Conservation (phyloP, 2,113 vertebrate genomes). For the Odocoileus virginianus region DNA sequence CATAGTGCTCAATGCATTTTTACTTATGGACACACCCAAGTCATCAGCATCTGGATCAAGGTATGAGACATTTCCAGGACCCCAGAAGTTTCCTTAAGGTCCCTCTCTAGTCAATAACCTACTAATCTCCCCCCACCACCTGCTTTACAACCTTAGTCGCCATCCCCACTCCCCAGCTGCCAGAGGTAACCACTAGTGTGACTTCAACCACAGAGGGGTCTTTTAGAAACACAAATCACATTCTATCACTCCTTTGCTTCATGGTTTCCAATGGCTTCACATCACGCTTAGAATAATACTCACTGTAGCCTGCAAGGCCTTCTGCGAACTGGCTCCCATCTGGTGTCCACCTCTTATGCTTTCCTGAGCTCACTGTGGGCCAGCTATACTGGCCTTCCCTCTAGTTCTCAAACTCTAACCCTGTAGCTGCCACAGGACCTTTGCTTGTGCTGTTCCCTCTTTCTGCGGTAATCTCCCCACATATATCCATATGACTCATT, state of each 20-base stretch:
- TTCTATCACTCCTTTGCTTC: neutral
- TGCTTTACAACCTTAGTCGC: neutral
- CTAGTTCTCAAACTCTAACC: neutral
- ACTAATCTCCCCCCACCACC: neutral
- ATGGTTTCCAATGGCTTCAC: neutral
- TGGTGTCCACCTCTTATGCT: neutral
- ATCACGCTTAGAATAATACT: neutral
- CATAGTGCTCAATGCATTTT: neutral
- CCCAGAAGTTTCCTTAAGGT: neutral
- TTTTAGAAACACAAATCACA: neutral
- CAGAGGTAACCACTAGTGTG: neutral
- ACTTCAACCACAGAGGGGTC: neutral
- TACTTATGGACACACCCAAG: neutral
- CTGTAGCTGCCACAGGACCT: neutral
- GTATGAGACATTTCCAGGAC: neutral
- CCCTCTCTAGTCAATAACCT: neutral
- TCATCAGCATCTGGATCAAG: neutral
- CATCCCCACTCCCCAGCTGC: neutral
- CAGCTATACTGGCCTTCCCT: neutral
- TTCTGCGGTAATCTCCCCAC: neutral
- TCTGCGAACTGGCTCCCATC: neutral
- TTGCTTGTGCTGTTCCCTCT: neutral
- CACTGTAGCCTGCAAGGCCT: neutral
- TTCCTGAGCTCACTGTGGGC: neutral
- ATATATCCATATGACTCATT: neutral